Evolutionary conservation across 2,888 invertebrate genomes (phyloP).

Genomic region (Drosophila hamatofila): DNA sequence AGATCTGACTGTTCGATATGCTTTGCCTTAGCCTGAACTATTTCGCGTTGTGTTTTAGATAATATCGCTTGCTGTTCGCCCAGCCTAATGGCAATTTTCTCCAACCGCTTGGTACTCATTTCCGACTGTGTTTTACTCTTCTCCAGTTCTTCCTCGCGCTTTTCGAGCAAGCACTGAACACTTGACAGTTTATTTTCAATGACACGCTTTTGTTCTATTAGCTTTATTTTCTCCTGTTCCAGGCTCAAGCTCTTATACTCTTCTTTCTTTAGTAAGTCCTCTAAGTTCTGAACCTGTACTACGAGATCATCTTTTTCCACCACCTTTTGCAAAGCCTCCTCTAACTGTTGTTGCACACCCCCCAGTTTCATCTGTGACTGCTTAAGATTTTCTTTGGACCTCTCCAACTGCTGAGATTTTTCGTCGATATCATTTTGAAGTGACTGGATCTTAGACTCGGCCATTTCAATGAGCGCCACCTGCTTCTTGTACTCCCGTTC

Average conservation of each 20-base stretch:
- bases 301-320: background rate
- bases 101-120: slow-evolving; percentile 28
- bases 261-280: background rate
- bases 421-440: too few species aligned
- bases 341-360: too few species aligned
- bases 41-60: slow-evolving; percentile 29
- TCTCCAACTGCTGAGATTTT: too few species aligned
- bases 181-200: slow-evolving; percentile 12
- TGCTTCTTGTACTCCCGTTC: too few species aligned
- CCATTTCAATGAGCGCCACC: too few species aligned
- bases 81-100: slow-evolving; percentile 28
- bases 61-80: slow-evolving; percentile 37
- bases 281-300: background rate
- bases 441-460: too few species aligned
- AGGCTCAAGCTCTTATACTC: background rate
- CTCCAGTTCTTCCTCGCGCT: slow-evolving; percentile 21
- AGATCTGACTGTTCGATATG: slow-evolving; percentile 24
- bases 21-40: slow-evolving; percentile 2
- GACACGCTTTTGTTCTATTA: background rate
- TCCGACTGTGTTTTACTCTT: slow-evolving; percentile 25
- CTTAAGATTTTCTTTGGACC: too few species aligned
- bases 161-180: background rate
- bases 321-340: background rate
- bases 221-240: background rate
- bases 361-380: too few species aligned